Evolutionary conservation across 2,113 vertebrate genomes (phyloP).

Genomic region (Callionymus lyra): DNA sequence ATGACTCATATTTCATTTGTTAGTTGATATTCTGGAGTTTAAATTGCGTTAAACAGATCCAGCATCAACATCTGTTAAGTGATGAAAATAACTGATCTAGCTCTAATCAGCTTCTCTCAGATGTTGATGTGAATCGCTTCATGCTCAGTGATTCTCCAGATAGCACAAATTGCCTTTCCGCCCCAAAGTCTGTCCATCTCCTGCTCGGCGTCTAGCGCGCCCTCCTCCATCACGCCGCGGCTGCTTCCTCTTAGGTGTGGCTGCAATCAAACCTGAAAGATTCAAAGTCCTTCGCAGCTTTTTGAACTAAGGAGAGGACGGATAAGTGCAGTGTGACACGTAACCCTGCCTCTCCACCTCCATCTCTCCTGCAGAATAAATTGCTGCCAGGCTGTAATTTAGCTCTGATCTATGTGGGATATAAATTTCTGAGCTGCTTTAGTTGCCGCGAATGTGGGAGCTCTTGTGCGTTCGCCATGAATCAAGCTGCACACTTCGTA

Average conservation of each 20-base stretch:
- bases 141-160: no score
- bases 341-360: slow-evolving; percentile 14
- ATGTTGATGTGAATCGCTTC: no score
- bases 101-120: no score
- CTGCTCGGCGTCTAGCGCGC: slow-evolving; percentile 7
- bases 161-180: no score
- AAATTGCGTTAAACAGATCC: no score
- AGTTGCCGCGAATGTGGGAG: slow-evolving; percentile 16
- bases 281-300: slow-evolving; percentile 27
- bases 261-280: slow-evolving; percentile 39
- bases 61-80: no score
- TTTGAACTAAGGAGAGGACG: slow-evolving; percentile 33
- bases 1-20: no score
- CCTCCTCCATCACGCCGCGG: slow-evolving; percentile 22
- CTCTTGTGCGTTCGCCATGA: slow-evolving; percentile 12
- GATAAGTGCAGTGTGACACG: slow-evolving; percentile 27
- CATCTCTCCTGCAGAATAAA: slow-evolving; percentile 26
- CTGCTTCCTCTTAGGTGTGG: slow-evolving; percentile 18
- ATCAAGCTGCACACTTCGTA: slow-evolving; percentile 12
- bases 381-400: slow-evolving; percentile 24
- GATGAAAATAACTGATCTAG: no score
- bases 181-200: slow-evolving; percentile 6
- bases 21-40: no score
- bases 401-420: slow-evolving; percentile 27
- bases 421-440: slow-evolving; percentile 26